phyloP scores from a whole-genome alignment of 2,888 invertebrate genomes.

The Unio pictorum region DNA sequence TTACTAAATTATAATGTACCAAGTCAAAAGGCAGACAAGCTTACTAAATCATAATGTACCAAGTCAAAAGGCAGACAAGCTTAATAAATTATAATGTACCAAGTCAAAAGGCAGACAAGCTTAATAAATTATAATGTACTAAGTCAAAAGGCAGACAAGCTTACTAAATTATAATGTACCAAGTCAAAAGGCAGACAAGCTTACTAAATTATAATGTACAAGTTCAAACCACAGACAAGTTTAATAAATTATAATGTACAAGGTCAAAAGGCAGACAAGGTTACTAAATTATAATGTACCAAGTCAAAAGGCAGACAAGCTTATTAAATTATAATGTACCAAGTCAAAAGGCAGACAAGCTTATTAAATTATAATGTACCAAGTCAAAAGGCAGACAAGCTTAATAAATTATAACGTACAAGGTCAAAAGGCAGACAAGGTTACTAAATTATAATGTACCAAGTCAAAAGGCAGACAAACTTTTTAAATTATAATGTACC shows the following conservation, averaged over 20 bases:
- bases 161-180: conserved; percentile 33
- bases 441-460: conserved; percentile 34
- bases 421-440: neutral
- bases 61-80: too few relatives aligned
- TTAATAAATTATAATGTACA: too few relatives aligned
- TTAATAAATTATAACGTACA: conserved; percentile 33
- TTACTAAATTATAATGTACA: conserved; percentile 34
- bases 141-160: neutral
- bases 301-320: neutral
- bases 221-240: too few relatives aligned
- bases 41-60: conserved; percentile 31
- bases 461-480: neutral
- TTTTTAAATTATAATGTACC: conserved; percentile 34
- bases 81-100: conserved; percentile 34
- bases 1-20: conserved; percentile 32
- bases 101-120: neutral
- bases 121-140: conserved; percentile 33
- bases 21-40: neutral
- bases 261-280: too few relatives aligned
- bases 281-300: conserved; percentile 36
- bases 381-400: neutral
- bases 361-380: conserved; percentile 33
- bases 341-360: neutral
- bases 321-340: conserved; percentile 34
- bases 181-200: neutral